Conservation (phyloP, 2,888 invertebrate genomes). For the Acronicta psi region DNA sequence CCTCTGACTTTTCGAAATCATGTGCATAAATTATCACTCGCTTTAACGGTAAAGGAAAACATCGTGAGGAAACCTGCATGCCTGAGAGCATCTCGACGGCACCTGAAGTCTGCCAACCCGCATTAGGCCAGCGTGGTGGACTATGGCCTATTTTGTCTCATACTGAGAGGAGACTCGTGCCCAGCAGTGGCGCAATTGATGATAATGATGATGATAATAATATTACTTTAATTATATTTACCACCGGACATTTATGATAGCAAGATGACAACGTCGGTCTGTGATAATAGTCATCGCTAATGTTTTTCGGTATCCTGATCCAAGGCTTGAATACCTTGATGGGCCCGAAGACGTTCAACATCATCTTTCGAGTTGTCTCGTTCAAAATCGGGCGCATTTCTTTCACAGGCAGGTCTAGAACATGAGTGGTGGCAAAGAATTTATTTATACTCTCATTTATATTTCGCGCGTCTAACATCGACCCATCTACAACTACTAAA, state of each 20-base stretch:
- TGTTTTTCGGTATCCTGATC: slow-evolving; percentile 67
- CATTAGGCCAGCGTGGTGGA: too few species aligned
- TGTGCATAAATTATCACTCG: too few species aligned
- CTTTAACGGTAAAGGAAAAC: too few species aligned
- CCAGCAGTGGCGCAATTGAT: too few species aligned
- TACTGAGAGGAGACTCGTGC: too few species aligned
- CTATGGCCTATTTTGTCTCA: too few species aligned
- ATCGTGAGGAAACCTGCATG: too few species aligned
- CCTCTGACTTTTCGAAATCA: too few species aligned
- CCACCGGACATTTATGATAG: slow-evolving; percentile 78
- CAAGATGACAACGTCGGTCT: slow-evolving; percentile 73
- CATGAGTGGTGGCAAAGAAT: slow-evolving; percentile 79
- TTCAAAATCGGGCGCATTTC: slow-evolving; percentile 60
- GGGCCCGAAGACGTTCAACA: slow-evolving; percentile 69
- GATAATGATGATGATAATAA: too few species aligned
- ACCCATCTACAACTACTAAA: slow-evolving; percentile 70
- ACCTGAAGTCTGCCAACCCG: too few species aligned
- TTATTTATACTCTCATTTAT: slow-evolving; percentile 73
- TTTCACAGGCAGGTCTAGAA: slow-evolving; percentile 70
- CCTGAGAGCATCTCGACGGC: too few species aligned
- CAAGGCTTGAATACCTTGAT: slow-evolving; percentile 72
- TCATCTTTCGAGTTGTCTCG: slow-evolving; percentile 64
- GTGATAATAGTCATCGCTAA: slow-evolving; percentile 66
- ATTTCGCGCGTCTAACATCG: slow-evolving; percentile 62
- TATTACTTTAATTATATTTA: slow-evolving; percentile 54